These are phyloP conservation scores for Nineta flava DNA, from an alignment of 2,888 invertebrate species.

Conservation along the genomic window DNA sequence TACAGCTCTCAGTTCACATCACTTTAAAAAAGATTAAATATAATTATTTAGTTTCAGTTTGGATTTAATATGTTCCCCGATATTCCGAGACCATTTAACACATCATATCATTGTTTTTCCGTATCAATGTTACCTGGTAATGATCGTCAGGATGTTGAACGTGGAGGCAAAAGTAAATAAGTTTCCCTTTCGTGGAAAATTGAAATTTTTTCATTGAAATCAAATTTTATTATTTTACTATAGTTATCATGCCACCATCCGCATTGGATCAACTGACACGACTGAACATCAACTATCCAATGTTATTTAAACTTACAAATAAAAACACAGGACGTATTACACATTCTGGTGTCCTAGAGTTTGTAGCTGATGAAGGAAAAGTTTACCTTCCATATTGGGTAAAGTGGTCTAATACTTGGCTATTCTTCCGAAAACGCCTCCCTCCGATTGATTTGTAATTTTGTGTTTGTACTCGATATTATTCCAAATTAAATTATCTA, in stretches of 20 bases:
- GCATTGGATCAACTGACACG: conserved; percentile 84
- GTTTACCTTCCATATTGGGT: conserved; percentile 98
- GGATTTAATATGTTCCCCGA: conserved; percentile 82
- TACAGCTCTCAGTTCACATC: not conserved
- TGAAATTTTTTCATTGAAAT: not conserved
- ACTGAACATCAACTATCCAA: conserved; percentile 92
- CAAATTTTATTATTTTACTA: conserved; percentile 21
- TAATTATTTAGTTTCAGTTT: conserved; percentile 51
- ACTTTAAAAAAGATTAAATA: not conserved
- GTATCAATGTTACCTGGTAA: conserved; percentile 91
- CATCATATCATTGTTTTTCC: conserved; percentile 80
- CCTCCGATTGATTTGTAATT: too few relatives aligned
- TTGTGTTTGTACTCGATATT: too few relatives aligned
- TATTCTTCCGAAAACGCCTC: not conserved
- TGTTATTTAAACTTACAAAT: conserved; percentile 93
- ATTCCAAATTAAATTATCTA: too few relatives aligned
- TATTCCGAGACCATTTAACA: conserved; percentile 62
- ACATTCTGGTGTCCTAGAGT: conserved; percentile 93
- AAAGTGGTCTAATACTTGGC: conserved; percentile 15
- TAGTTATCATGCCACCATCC: conserved; percentile 97
- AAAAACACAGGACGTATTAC: conserved; percentile 69
- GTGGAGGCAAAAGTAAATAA: conserved; percentile 87
- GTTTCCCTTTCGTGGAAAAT: not conserved
- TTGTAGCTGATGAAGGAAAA: conserved; percentile 96
- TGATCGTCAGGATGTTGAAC: conserved; percentile 85